Evolutionary conservation across 2,888 invertebrate genomes (phyloP).

Genomic region (Brassicogethes aeneus): DNA sequence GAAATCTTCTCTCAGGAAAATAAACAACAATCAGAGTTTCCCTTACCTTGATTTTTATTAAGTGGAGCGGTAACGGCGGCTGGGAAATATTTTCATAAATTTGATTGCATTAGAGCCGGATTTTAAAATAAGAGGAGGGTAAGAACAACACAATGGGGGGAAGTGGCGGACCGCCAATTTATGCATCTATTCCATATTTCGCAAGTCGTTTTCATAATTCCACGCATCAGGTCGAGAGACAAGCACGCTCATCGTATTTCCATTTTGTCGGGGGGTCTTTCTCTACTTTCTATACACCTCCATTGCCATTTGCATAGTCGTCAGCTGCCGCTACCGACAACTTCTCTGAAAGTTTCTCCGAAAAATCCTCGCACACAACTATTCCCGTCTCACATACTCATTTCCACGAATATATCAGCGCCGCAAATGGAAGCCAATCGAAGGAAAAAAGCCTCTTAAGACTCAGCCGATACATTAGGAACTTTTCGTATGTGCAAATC

Average conservation of each 20-base stretch:
- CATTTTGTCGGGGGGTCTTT: slow-evolving; percentile 32
- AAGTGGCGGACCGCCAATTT: slow-evolving; percentile 32
- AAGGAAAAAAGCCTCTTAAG: slow-evolving; percentile 8
- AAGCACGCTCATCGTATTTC: slow-evolving; percentile 38
- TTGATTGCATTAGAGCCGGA: background rate
- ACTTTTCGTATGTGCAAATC: slow-evolving; percentile 13
- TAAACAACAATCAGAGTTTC: no score
- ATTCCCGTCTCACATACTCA: slow-evolving; percentile 31
- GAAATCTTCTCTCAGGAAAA: no score
- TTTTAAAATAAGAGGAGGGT: slow-evolving; percentile 13
- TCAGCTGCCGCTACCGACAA: slow-evolving; percentile 46
- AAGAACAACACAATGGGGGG: slow-evolving; percentile 8
- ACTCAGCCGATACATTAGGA: slow-evolving; percentile 14
- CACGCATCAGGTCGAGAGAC: slow-evolving; percentile 41
- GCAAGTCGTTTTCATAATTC: slow-evolving; percentile 44
- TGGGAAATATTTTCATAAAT: background rate
- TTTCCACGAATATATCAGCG: slow-evolving; percentile 34
- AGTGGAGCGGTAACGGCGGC: background rate
- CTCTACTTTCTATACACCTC: slow-evolving; percentile 22
- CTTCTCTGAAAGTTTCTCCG: slow-evolving; percentile 40
- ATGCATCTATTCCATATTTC: slow-evolving; percentile 44
- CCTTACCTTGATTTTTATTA: background rate
- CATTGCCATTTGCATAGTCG: slow-evolving; percentile 44
- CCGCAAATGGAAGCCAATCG: slow-evolving; percentile 24
- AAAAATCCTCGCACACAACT: slow-evolving; percentile 40